These are phyloP conservation scores for Meloidogyne chitwoodi DNA, from an alignment of 1,140 invertebrate species.

Conservation along the genomic window DNA sequence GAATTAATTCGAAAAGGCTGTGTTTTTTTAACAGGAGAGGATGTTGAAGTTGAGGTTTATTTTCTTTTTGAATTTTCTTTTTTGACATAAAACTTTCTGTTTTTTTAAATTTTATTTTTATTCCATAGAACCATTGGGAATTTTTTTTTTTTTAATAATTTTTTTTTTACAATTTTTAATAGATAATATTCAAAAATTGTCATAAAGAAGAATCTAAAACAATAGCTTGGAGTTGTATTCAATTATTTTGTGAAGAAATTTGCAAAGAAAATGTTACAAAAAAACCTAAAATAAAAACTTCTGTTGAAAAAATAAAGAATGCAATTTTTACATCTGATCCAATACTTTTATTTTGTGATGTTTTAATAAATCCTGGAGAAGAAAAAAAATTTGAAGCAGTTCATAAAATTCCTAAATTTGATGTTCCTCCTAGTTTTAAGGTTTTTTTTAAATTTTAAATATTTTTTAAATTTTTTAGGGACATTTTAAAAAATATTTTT, in stretches of 20 bases:
- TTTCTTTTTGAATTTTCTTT: not conserved
- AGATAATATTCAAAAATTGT: slow-evolving; percentile 35
- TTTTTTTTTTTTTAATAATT: not conserved
- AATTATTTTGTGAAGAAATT: slow-evolving; percentile 53
- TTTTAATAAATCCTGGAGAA: slow-evolving; percentile 38
- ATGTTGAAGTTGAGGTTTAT: slow-evolving; percentile 25
- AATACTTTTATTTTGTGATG: slow-evolving; percentile 51
- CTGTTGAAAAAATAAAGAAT: slow-evolving; percentile 37
- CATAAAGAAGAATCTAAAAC: slow-evolving; percentile 14
- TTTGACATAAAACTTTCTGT: not conserved
- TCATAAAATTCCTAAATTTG: slow-evolving; percentile 27
- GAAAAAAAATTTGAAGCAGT: slow-evolving; percentile 31
- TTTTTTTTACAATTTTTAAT: not conserved
- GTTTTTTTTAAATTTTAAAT: slow-evolving; percentile 18
- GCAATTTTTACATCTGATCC: slow-evolving; percentile 55
- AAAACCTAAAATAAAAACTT: slow-evolving; percentile 21
- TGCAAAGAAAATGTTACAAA: slow-evolving; percentile 16
- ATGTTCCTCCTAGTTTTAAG: slow-evolving; percentile 42
- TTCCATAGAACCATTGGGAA: too few species aligned
- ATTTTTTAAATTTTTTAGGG: slow-evolving; percentile 25
- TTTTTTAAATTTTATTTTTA: too few species aligned
- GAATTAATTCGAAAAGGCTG: slow-evolving; percentile 24
- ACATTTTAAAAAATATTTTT: slow-evolving; percentile 48
- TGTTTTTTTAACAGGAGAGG: slow-evolving; percentile 39
- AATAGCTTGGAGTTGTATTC: slow-evolving; percentile 57